Evolutionary conservation across 2,888 invertebrate genomes (phyloP).

Genomic region (Scaeva pyrastri): DNA sequence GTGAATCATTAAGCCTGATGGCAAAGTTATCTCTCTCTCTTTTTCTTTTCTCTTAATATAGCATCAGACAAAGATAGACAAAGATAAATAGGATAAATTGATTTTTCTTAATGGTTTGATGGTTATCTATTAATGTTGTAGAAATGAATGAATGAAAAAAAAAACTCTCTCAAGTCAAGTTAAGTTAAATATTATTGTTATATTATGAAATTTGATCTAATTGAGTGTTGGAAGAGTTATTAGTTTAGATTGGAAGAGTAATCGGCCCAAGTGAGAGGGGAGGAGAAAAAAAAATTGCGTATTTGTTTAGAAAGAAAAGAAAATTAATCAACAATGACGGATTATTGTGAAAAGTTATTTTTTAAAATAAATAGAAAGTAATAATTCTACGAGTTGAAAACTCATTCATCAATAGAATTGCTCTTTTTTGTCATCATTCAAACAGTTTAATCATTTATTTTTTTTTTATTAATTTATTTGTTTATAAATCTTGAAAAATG

Average conservation of each 20-base stretch:
- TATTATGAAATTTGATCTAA: conserved; percentile 23
- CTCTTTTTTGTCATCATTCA: not conserved
- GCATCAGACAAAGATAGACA: no score
- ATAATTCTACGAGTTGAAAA: not conserved
- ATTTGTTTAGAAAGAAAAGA: not conserved
- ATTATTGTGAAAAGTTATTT: not conserved
- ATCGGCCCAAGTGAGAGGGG: not conserved
- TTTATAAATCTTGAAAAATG: no score
- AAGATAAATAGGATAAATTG: conserved; percentile 33
- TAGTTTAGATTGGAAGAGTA: not conserved
- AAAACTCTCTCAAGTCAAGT: conserved; percentile 1
- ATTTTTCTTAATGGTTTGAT: conserved; percentile 43
- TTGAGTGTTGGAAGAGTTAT: conserved; percentile 41
- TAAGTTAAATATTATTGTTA: conserved; percentile 15
- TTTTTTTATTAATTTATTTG: no score
- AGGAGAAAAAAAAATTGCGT: not conserved
- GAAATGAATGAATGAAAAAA: no score
- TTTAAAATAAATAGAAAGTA: conserved; percentile 10
- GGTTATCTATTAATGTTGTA: conserved; percentile 17
- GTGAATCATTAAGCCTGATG: conserved; percentile 34
- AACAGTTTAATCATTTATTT: not conserved
- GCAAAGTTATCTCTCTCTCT: conserved; percentile 33
- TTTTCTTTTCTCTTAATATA: no score
- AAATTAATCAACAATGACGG: conserved; percentile 3
- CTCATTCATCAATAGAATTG: not conserved